Evolutionary conservation across 2,888 invertebrate genomes (phyloP).

Genomic region (Melinopterus prodromus): DNA sequence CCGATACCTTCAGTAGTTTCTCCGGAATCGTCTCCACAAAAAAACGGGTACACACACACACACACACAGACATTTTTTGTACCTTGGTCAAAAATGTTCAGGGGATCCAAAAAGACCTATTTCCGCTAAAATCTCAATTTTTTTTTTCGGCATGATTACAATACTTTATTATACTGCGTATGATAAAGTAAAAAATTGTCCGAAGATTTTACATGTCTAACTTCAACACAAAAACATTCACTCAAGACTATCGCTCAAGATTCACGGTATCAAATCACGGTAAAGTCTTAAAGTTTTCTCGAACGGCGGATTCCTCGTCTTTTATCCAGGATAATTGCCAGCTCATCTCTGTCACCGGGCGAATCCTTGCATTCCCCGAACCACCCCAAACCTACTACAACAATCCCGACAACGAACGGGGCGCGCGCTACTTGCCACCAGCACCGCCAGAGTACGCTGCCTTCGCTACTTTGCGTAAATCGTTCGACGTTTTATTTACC

Average conservation of each 20-base stretch:
- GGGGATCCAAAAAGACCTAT: too few relatives aligned
- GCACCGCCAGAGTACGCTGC: neutral
- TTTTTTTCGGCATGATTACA: too few relatives aligned
- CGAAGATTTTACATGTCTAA: too few relatives aligned
- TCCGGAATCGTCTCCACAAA: too few relatives aligned
- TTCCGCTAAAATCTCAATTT: too few relatives aligned
- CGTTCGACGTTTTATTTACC: slow-evolving; percentile 18
- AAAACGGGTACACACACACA: too few relatives aligned
- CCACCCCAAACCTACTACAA: neutral
- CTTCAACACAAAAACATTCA: neutral
- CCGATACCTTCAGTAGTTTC: too few relatives aligned
- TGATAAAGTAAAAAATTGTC: too few relatives aligned
- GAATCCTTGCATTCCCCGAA: slow-evolving; percentile 9
- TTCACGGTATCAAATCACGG: neutral
- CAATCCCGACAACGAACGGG: slow-evolving; percentile 14
- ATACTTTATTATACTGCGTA: too few relatives aligned
- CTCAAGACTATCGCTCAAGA: neutral
- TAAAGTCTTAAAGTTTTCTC: neutral
- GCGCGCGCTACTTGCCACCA: neutral
- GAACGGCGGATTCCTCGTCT: slow-evolving; percentile 8
- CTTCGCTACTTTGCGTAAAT: neutral
- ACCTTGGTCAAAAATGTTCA: too few relatives aligned
- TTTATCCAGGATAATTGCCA: slow-evolving; percentile 25
- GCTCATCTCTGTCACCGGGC: slow-evolving; percentile 21
- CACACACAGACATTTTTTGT: too few relatives aligned